phyloP scores from a whole-genome alignment of 2,113 vertebrate species.

The Empidonax traillii region DNA sequence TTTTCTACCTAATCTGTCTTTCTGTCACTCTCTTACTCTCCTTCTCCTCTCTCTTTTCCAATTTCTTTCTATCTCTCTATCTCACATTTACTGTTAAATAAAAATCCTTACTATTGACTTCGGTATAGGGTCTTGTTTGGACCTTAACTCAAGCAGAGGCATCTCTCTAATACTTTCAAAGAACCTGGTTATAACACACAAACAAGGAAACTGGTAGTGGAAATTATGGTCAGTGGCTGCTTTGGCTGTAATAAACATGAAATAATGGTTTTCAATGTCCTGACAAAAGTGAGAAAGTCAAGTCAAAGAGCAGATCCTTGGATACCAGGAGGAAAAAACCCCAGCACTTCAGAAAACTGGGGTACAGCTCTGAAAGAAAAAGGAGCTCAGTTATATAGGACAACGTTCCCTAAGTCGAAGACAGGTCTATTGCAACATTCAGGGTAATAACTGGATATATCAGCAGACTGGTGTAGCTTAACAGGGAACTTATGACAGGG shows the following conservation, averaged over 20 bases:
- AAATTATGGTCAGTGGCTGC: not conserved
- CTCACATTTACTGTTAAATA: not conserved
- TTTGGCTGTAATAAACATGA: not conserved
- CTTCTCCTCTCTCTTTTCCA: not conserved
- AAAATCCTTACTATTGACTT: not conserved
- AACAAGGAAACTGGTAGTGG: not conserved
- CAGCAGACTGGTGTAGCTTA: not conserved
- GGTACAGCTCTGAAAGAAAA: not conserved
- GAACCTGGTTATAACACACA: not conserved
- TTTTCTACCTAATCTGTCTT: not conserved
- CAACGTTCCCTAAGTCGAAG: not conserved
- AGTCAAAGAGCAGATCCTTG: not conserved
- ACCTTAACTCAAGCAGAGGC: not conserved
- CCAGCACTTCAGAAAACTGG: not conserved
- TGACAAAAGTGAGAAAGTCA: not conserved
- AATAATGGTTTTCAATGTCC: not conserved
- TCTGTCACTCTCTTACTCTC: not conserved
- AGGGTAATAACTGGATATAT: not conserved
- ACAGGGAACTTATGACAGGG: not conserved
- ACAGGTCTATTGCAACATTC: not conserved
- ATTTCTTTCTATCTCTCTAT: not conserved
- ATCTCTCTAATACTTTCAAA: not conserved
- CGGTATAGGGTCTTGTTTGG: not conserved
- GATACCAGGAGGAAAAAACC: not conserved
- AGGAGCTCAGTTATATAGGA: not conserved